Evolutionary conservation across 2,888 invertebrate species (phyloP).

Genomic region (Eristalis arbustorum): DNA sequence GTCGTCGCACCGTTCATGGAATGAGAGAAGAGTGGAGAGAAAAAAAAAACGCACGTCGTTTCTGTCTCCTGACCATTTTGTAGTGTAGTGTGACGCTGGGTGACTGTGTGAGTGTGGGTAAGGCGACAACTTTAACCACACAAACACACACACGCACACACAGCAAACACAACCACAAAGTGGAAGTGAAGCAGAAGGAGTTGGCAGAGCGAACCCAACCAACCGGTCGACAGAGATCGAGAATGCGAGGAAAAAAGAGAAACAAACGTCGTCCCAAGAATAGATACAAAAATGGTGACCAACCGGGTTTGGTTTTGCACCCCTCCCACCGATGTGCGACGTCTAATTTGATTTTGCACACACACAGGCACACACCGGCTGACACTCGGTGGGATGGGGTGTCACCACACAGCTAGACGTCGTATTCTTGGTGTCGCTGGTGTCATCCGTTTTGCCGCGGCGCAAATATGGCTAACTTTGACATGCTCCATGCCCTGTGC

Average conservation of each 20-base stretch:
- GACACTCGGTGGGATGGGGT: neutral
- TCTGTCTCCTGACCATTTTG: slow-evolving; percentile 56
- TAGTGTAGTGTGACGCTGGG: slow-evolving; percentile 36
- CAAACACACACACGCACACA: slow-evolving; percentile 66
- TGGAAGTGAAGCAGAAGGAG: neutral
- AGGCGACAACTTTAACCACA: slow-evolving; percentile 78
- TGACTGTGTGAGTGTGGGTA: slow-evolving; percentile 52
- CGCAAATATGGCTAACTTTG: slow-evolving; percentile 75
- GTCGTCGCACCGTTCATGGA: slow-evolving; percentile 48
- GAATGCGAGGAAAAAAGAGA: slow-evolving; percentile 55
- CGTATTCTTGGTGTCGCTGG: slow-evolving; percentile 62
- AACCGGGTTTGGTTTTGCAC: slow-evolving; percentile 69
- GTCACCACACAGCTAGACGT: slow-evolving; percentile 71
- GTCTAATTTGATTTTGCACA: slow-evolving; percentile 17
- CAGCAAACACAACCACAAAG: neutral
- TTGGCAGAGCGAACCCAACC: slow-evolving; percentile 41
- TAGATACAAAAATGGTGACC: slow-evolving; percentile 70
- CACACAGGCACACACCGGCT: slow-evolving; percentile 16
- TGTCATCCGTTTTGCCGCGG: slow-evolving; percentile 72
- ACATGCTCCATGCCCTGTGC: slow-evolving; percentile 73
- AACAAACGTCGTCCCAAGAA: slow-evolving; percentile 50
- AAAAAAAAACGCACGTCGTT: slow-evolving; percentile 45
- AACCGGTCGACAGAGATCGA: slow-evolving; percentile 65
- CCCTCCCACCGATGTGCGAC: slow-evolving; percentile 36
- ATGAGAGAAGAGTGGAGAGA: slow-evolving; percentile 62